Evolutionary conservation across 2,888 invertebrate species (phyloP).

Genomic region (Liodrosophila aerea): DNA sequence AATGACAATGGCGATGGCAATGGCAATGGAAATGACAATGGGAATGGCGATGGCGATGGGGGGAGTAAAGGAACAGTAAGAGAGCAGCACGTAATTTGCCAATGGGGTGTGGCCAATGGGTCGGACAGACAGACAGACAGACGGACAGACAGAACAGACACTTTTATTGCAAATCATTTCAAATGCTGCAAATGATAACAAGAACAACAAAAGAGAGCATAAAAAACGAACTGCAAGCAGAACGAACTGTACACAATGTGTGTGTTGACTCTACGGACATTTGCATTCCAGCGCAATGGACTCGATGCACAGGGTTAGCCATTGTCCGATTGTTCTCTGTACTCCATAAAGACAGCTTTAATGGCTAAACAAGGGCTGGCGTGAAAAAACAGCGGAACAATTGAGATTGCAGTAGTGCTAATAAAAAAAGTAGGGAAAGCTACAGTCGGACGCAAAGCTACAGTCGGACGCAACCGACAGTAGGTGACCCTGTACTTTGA

Average conservation of each 20-base stretch:
- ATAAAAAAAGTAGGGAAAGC: too few relatives aligned
- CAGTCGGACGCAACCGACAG: too few relatives aligned
- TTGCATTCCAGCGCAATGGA: conserved; percentile 27
- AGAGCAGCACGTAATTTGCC: conserved; percentile 68
- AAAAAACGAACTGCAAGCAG: conserved; percentile 48
- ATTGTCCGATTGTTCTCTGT: conserved; percentile 26
- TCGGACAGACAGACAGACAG: background rate
- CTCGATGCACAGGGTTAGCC: conserved; percentile 13
- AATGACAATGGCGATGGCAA: conserved; percentile 39
- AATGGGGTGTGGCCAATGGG: conserved; percentile 75
- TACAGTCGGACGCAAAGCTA: too few relatives aligned
- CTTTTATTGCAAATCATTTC: conserved; percentile 79
- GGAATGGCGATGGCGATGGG: conserved; percentile 3
- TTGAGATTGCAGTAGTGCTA: background rate
- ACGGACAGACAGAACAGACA: conserved; percentile 49
- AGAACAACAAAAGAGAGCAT: conserved; percentile 25
- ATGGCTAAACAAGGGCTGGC: conserved; percentile 11
- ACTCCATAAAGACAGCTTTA: conserved; percentile 18
- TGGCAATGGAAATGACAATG: conserved; percentile 12
- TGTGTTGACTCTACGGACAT: background rate
- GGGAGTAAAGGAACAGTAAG: background rate
- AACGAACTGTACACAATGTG: conserved; percentile 32
- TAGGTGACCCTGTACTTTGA: too few relatives aligned
- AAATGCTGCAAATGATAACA: conserved; percentile 78
- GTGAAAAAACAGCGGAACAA: conserved; percentile 9